These are phyloP conservation scores for Sebastes minor DNA, from an alignment of 2,797 vertebrate species.

Conservation along the genomic window DNA sequence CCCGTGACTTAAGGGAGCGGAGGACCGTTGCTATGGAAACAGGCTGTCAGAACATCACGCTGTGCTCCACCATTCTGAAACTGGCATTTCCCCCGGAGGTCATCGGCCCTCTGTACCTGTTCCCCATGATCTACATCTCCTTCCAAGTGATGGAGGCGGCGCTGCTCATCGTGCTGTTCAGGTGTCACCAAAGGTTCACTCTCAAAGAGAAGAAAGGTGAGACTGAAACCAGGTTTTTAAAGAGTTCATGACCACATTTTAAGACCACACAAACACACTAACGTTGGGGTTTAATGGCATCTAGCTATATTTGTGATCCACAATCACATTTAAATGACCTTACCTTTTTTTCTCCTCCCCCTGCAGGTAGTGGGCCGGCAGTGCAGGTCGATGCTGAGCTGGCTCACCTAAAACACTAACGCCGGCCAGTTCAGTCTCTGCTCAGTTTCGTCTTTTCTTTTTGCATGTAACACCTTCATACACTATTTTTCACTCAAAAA, in stretches of 20 bases:
- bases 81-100: constrained; percentile 75
- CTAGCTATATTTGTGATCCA: background rate
- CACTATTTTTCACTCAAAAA: background rate
- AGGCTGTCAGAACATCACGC: constrained; percentile 86
- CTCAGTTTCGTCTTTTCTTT: too few relatives aligned
- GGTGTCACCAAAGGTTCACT: constrained; percentile 66
- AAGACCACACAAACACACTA: too few relatives aligned
- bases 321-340: constrained; percentile 19
- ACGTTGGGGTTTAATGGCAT: too few relatives aligned
- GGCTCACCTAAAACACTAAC: too few relatives aligned
- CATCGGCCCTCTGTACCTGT: constrained; percentile 82
- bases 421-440: too few relatives aligned
- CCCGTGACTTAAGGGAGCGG: constrained; percentile 61
- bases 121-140: constrained; percentile 79
- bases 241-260: background rate
- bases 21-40: constrained; percentile 84
- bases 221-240: background rate
- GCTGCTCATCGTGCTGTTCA: constrained; percentile 75
- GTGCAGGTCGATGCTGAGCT: too few relatives aligned
- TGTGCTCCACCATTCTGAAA: constrained; percentile 83
- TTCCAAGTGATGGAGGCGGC: constrained; percentile 81
- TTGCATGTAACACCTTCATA: background rate
- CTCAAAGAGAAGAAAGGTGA: constrained; percentile 44
- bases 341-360: too few relatives aligned
- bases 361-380: too few relatives aligned